Percentiles rank a stretch among this genome's conserved stretches.
Conservation (phyloP, 2,888 invertebrate genomes). For the Philonicus albiceps region DNA sequence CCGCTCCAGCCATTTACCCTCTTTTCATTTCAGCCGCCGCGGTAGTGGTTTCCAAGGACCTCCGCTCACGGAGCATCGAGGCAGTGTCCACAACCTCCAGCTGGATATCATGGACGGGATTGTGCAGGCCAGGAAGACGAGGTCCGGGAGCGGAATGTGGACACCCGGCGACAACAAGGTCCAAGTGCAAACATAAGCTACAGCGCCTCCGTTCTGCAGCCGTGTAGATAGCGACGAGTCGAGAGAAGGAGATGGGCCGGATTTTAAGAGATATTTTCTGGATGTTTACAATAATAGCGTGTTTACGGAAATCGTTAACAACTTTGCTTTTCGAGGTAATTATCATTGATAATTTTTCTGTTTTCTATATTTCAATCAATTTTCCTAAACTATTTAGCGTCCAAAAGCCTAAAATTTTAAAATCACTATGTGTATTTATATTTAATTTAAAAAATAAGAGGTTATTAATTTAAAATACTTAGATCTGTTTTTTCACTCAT, state of each 20-base stretch:
- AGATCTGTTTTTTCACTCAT: no score
- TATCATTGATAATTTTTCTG: background rate
- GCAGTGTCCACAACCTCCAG: constrained; percentile 83
- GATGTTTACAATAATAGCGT: constrained; percentile 23
- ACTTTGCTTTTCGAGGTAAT: constrained; percentile 27
- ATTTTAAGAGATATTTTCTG: constrained; percentile 23
- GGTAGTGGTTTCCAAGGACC: constrained; percentile 68
- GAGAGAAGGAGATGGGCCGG: background rate
- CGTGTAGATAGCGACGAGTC: background rate
- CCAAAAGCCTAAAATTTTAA: no score
- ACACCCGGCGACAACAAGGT: constrained; percentile 60
- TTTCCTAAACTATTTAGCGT: background rate
- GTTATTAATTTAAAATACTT: no score
- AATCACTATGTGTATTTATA: no score
- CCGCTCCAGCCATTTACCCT: constrained; percentile 6
- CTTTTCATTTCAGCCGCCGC: constrained; percentile 55
- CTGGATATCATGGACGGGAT: constrained; percentile 90
- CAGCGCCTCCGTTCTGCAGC: background rate
- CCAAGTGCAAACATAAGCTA: constrained; percentile 60
- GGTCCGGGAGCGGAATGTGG: constrained; percentile 71
- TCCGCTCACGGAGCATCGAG: constrained; percentile 74
- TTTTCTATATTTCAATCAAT: background rate
- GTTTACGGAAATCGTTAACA: constrained; percentile 22
- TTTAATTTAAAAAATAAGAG: no score
- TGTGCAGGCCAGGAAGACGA: constrained; percentile 75